phyloP scores from a whole-genome alignment of 2,113 vertebrate species.

The Sapajus apella region DNA sequence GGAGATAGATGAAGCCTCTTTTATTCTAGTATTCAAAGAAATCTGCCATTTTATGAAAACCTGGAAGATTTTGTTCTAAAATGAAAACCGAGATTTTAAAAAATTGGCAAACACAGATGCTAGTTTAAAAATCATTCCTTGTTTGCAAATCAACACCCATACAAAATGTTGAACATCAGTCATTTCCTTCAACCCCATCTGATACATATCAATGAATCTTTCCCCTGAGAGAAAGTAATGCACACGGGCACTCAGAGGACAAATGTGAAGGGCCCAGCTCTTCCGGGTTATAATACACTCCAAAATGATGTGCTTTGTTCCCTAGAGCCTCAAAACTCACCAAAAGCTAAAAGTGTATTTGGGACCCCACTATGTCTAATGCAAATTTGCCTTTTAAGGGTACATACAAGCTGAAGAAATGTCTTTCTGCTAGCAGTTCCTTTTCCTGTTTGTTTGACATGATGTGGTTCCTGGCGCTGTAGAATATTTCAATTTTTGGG shows the following conservation, averaged over 20 bases:
- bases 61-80: neutral
- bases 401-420: neutral
- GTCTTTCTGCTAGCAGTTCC: neutral
- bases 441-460: slow-evolving; percentile 49
- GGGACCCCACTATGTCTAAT: neutral
- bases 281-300: neutral
- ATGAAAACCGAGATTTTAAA: neutral
- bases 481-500: slow-evolving; percentile 22
- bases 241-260: neutral
- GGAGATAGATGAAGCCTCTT: neutral
- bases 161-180: neutral
- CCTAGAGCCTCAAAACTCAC: neutral
- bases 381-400: neutral
- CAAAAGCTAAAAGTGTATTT: neutral
- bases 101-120: neutral
- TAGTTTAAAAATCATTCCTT: neutral
- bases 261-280: neutral
- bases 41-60: neutral
- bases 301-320: neutral
- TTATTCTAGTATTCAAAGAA: neutral
- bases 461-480: slow-evolving; percentile 33
- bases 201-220: neutral
- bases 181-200: neutral
- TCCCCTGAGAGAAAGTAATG: neutral
- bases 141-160: neutral